phyloP scores from a whole-genome alignment of 2,888 invertebrate species.

The Ganaspis brasiliensis region DNA sequence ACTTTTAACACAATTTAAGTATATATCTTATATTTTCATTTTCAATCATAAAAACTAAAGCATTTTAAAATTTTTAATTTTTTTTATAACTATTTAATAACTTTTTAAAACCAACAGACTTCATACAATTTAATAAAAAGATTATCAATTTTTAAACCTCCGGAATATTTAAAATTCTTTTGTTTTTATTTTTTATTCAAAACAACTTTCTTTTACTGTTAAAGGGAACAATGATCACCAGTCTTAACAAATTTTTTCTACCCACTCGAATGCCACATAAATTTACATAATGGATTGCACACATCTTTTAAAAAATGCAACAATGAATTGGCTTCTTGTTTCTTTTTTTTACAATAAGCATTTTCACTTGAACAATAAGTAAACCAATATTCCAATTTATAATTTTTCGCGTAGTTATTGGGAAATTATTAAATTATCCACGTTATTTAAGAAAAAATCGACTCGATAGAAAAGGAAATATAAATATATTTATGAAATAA shows the following conservation, averaged over 20 bases:
- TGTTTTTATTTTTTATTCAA: neutral
- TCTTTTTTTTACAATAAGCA: neutral
- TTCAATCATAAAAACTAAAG: too few relatives aligned
- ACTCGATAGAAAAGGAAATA: too few relatives aligned
- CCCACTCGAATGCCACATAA: slow-evolving; percentile 22
- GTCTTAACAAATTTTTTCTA: slow-evolving; percentile 15
- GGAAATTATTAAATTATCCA: neutral
- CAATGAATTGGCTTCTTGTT: slow-evolving; percentile 14
- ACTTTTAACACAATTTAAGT: too few relatives aligned
- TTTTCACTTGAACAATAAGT: slow-evolving; percentile 8
- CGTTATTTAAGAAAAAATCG: neutral
- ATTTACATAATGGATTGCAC: slow-evolving; percentile 19
- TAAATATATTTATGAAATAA: too few relatives aligned
- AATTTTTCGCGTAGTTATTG: neutral
- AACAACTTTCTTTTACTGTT: slow-evolving; percentile 15
- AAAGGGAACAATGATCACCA: neutral
- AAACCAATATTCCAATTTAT: slow-evolving; percentile 9
- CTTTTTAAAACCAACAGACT: too few relatives aligned
- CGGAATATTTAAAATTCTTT: too few relatives aligned
- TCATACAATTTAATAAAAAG: too few relatives aligned
- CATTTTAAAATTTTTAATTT: too few relatives aligned
- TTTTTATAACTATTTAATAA: too few relatives aligned
- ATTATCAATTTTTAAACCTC: too few relatives aligned
- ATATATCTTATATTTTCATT: too few relatives aligned
- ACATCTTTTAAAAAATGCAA: slow-evolving; percentile 15